Evolutionary conservation across 1,140 invertebrate genomes (phyloP), one percentile per base, ranked within the genome.

Genomic region (Bombyx mandarina): DNA sequence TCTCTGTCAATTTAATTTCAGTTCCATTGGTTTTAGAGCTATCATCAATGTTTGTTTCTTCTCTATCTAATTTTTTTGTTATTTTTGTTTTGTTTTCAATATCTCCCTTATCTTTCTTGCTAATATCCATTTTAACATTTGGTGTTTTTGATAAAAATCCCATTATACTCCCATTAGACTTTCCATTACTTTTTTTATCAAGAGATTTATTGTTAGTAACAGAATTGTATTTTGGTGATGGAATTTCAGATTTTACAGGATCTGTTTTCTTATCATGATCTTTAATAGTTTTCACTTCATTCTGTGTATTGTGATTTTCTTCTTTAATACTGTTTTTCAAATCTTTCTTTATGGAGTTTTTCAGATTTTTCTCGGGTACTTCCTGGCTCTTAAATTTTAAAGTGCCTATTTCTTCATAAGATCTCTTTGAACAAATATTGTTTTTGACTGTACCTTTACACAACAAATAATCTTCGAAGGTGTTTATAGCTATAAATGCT

Each of bases 121-220:
- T 2, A 43, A 58, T 55, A 57, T 65, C 67, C 47, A 6, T 53
- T 43, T 46, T 10, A 52, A 55, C 51, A 55, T 12, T 56, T 60
- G 65, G 75, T 52, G 69, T 52, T 70, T 79, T 81, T 56, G 64
- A 76, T 54, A 86, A 84, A 61, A 83, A 86, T 18, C 80, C 77
- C 54, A 73, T 67, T 52, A 86, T 83, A 35, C 73, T 66, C 67
- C 79, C 83, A 58, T 75, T 69, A 22, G 68, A 8, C 60, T 76
- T 79, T 44, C 43, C 56, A n/a, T 48, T 48, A 65, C 66, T 71
- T 65, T 62, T 61, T 53, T 65, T 68, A 58, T 26, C 44, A 26
- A n/a, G 8, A 8, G 52, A 43, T 62, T 68, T 54, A 47, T 52
- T 47, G 63, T 64, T 35, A 56, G 8, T 66, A 48, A 6, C 7